Evolutionary conservation across 2,888 invertebrate species (phyloP).

Genomic region (Meiosimyza platycephala): DNA sequence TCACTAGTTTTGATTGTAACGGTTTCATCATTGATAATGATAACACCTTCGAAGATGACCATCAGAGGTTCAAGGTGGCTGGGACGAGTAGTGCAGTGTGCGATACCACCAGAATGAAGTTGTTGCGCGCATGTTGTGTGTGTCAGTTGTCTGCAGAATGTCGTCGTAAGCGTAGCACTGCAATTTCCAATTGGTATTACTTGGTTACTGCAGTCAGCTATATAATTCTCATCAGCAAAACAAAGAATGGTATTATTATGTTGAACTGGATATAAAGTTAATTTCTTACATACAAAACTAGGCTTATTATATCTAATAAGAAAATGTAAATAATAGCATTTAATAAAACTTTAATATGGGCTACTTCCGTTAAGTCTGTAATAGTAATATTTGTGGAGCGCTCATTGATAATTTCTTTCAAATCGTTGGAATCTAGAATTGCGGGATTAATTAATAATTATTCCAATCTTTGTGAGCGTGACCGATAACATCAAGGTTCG

Average conservation of each 20-base stretch:
- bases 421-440: slow-evolving; percentile 1
- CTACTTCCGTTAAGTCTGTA: slow-evolving; percentile 35
- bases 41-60: slow-evolving; percentile 30
- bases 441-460: neutral
- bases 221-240: slow-evolving; percentile 34
- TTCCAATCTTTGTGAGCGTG: slow-evolving; percentile 2
- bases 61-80: slow-evolving; percentile 33
- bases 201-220: slow-evolving; percentile 33
- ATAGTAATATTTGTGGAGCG: slow-evolving; percentile 36
- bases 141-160: slow-evolving; percentile 37
- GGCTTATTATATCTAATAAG: slow-evolving; percentile 36
- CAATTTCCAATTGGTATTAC: slow-evolving; percentile 37
- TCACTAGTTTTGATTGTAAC: slow-evolving; percentile 22
- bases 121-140: slow-evolving; percentile 36
- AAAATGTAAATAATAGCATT: slow-evolving; percentile 35
- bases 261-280: slow-evolving; percentile 34
- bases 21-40: slow-evolving; percentile 33
- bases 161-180: slow-evolving; percentile 35
- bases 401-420: slow-evolving; percentile 32
- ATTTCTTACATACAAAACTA: slow-evolving; percentile 40
- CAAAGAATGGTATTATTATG: slow-evolving; percentile 36
- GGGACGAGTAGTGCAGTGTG: slow-evolving; percentile 36
- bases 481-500: slow-evolving; percentile 1
- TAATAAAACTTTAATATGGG: slow-evolving; percentile 35
- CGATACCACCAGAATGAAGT: slow-evolving; percentile 36